These are phyloP conservation scores for Siphamia tubifer DNA, from an alignment of 2,113 vertebrate species.

Conservation along the genomic window DNA sequence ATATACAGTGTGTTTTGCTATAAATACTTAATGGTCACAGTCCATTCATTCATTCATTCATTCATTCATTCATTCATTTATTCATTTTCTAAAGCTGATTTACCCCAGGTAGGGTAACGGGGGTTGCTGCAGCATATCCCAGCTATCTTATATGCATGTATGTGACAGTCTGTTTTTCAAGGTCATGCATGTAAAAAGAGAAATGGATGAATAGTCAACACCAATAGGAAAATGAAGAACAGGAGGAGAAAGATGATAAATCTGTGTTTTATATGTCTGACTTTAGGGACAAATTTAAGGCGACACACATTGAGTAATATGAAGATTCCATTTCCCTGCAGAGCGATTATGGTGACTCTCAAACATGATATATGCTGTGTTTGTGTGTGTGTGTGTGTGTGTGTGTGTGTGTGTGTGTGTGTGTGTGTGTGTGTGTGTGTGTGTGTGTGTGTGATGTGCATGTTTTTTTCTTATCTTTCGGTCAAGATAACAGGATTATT, in stretches of 20 bases:
- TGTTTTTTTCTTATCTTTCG: conserved; percentile 38
- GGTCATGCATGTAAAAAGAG: too few relatives aligned
- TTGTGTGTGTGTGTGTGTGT: not conserved
- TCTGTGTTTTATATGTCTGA: conserved; percentile 2
- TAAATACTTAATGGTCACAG: too few relatives aligned
- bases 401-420: not conserved
- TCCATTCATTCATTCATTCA: too few relatives aligned
- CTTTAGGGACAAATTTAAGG: not conserved
- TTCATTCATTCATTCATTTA: too few relatives aligned
- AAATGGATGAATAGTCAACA: too few relatives aligned
- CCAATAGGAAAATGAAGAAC: not conserved
- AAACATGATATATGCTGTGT: not conserved
- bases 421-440: not conserved
- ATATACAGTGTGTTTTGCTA: too few relatives aligned
- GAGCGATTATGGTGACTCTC: not conserved
- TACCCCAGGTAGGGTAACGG: too few relatives aligned
- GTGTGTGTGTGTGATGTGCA: not conserved
- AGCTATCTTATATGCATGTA: not conserved
- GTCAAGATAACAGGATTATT: conserved; percentile 45
- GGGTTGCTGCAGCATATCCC: too few relatives aligned
- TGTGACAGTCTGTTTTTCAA: conserved; percentile 9
- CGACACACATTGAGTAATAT: not conserved
- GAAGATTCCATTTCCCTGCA: too few relatives aligned
- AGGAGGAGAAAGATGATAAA: too few relatives aligned
- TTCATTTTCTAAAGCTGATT: too few relatives aligned